Evolutionary conservation across 2,888 invertebrate species (phyloP).

Genomic region (Lasioglossum oenotherae): DNA sequence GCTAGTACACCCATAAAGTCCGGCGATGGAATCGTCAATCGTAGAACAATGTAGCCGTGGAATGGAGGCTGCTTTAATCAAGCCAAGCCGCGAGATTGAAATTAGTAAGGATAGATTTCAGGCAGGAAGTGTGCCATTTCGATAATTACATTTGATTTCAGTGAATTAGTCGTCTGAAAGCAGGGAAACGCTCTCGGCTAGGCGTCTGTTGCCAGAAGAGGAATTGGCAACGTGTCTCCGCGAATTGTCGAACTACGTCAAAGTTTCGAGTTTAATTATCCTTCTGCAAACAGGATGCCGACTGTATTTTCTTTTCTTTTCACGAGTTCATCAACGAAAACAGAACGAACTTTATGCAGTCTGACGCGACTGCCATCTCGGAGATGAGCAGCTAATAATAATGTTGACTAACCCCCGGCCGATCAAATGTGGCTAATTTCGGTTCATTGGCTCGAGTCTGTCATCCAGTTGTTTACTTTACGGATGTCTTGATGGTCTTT

Average conservation of each 20-base stretch:
- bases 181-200: background rate
- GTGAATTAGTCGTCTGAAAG: slow-evolving; percentile 22
- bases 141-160: slow-evolving; percentile 53
- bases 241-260: slow-evolving; percentile 32
- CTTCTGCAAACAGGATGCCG: slow-evolving; percentile 32
- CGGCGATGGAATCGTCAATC: slow-evolving; percentile 20
- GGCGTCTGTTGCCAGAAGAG: background rate
- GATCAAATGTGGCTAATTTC: slow-evolving; percentile 22
- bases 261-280: slow-evolving; percentile 52
- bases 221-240: slow-evolving; percentile 17
- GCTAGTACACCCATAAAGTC: background rate
- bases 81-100: slow-evolving; percentile 23
- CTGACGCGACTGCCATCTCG: slow-evolving; percentile 21
- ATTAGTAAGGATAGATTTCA: slow-evolving; percentile 27
- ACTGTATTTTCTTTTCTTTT: slow-evolving; percentile 12
- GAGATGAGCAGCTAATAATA: slow-evolving; percentile 34
- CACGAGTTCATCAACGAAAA: background rate
- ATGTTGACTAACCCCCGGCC: slow-evolving; percentile 32
- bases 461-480: background rate
- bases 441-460: background rate
- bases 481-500: background rate
- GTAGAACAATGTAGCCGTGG: slow-evolving; percentile 6
- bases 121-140: slow-evolving; percentile 25
- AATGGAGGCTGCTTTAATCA: slow-evolving; percentile 34
- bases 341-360: slow-evolving; percentile 8